phyloP scores from a whole-genome alignment of 1,140 invertebrate genomes.

The Anastrepha obliqua region DNA sequence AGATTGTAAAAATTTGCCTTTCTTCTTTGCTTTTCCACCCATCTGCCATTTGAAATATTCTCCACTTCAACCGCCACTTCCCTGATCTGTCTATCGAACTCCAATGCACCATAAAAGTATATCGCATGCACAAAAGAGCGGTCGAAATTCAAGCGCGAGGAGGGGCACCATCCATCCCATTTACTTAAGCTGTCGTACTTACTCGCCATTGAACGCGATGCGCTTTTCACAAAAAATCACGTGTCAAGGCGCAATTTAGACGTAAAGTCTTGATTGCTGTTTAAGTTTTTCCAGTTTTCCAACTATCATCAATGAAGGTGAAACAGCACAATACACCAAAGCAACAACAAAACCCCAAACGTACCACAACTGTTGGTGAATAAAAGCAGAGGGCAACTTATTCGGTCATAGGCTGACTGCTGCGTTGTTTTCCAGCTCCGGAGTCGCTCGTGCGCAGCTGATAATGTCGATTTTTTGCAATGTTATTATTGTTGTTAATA shows the following conservation, averaged over 20 bases:
- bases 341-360: background rate
- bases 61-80: background rate
- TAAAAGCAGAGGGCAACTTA: background rate
- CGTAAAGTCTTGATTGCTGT: slow-evolving; percentile 22
- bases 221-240: slow-evolving; percentile 51
- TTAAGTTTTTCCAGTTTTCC: slow-evolving; percentile 34
- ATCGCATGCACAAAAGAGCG: too few relatives aligned
- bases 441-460: slow-evolving; percentile 21
- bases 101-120: background rate
- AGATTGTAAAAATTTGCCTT: too few relatives aligned
- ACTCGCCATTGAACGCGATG: background rate
- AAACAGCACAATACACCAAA: slow-evolving; percentile 1
- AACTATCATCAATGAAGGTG: slow-evolving; percentile 13
- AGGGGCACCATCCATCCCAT: background rate
- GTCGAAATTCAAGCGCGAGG: background rate
- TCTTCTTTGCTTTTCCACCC: background rate
- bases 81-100: background rate
- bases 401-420: background rate
- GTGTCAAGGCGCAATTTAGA: slow-evolving; percentile 52
- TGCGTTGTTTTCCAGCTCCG: background rate
- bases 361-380: background rate
- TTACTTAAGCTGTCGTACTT: background rate
- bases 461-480: slow-evolving; percentile 9
- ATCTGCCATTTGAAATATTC: background rate
- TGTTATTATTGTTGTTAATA: slow-evolving; percentile 23